Evolutionary conservation across 2,888 invertebrate species (phyloP), one percentile per base, ranked within the genome.

Genomic region (Candidula unifasciata): DNA sequence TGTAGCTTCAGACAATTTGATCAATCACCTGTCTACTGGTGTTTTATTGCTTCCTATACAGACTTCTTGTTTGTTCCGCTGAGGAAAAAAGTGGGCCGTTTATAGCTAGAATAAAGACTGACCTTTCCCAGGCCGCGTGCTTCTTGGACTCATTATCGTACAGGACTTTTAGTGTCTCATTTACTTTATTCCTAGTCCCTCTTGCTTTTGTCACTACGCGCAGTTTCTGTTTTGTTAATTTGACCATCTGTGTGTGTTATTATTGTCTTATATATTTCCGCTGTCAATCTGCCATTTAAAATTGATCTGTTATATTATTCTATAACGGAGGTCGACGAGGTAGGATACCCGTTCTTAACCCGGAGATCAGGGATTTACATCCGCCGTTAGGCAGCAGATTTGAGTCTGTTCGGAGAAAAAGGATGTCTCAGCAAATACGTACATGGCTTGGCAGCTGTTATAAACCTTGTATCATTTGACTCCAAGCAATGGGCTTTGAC

Each of bases 51-150:
- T 66, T 64, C 69, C 27, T 30, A 37, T 60, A n/a, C 44, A 66
- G 18, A 24, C 60, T 35, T 27, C 30, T 6, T 24, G 37, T 33
- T 37, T 60, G 77, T 60, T 77, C 77, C 60, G 33, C n/a, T 33
- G 16, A 1, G 10, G 21, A 71, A 54, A 60, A 33, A 76, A 57
- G 35, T 21, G 37, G 33, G 57, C 33, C 33, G 35, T 74, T 81
- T 81, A 81, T 82, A 60, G n/a, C 35, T n/a, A n/a, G 57, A 27
- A 76, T 76, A 76, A 76, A 76, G 76, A 76, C 54, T 76, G 76
- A 76, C 76, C 76, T 68, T 68, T 68, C 68, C 37, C 80, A 68
- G 74, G 76, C 80, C 44, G 74, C 68, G 68, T 60, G 64, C 64
- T 66, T 66, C 73, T 52, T 76, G 57, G 60, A 30, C 80, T 44